Evolutionary conservation across 1,140 invertebrate genomes (phyloP).

Genomic region (Caenorhabditis latens): DNA sequence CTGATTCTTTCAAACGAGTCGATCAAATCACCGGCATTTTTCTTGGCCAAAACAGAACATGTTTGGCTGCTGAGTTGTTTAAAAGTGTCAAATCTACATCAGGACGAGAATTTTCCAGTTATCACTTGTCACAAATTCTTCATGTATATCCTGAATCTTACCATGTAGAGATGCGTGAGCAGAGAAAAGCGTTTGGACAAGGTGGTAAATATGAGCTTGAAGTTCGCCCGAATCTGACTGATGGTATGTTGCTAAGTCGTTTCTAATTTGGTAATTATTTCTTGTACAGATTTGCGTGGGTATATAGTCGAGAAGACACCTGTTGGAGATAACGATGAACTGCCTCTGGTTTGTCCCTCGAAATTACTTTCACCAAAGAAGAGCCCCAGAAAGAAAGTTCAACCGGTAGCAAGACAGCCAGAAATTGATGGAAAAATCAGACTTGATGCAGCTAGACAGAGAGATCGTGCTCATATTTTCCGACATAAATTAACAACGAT

Average conservation of each 20-base stretch:
- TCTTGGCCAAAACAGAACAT: constrained; percentile 1
- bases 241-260: neutral
- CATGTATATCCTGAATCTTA: constrained; percentile 24
- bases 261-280: neutral
- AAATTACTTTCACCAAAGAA: constrained; percentile 26
- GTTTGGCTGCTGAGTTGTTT: neutral
- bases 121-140: constrained; percentile 22
- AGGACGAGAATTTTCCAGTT: constrained; percentile 13
- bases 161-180: constrained; percentile 19
- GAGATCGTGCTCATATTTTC: constrained; percentile 24
- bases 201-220: constrained; percentile 26
- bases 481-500: neutral
- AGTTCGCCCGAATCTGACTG: constrained; percentile 9
- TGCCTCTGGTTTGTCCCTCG: constrained; percentile 19
- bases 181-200: constrained; percentile 27
- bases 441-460: constrained; percentile 24
- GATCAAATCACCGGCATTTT: constrained; percentile 25
- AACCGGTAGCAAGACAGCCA: neutral
- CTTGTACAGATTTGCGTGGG: constrained; percentile 5
- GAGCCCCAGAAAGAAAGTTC: constrained; percentile 13
- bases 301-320: neutral
- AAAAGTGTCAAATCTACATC: constrained; percentile 2
- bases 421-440: neutral
- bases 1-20: constrained; percentile 20
- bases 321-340: neutral